Conservation (phyloP, 2,888 invertebrate species). For the Plebejus anna region DNA sequence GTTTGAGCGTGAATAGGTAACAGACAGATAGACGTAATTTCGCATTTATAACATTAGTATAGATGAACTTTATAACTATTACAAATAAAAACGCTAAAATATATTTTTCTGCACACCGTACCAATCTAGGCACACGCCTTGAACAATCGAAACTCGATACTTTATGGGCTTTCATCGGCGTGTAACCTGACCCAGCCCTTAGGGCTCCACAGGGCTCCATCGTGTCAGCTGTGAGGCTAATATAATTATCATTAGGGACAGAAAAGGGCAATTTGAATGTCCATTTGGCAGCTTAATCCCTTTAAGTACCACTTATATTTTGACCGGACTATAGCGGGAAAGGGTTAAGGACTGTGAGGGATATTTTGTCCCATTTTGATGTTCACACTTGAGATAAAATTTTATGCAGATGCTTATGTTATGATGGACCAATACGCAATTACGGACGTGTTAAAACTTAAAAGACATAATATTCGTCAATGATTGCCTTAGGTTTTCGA, state of each 20-base stretch:
- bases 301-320: background rate
- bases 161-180: conserved; percentile 13
- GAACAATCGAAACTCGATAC: conserved; percentile 36
- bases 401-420: background rate
- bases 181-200: conserved; percentile 11
- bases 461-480: too few species aligned
- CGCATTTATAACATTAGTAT: background rate
- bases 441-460: too few species aligned
- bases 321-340: background rate
- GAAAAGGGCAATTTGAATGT: background rate
- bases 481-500: too few species aligned
- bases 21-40: background rate
- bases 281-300: background rate
- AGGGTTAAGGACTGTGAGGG: background rate
- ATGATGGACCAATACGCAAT: too few species aligned
- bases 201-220: conserved; percentile 5
- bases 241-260: conserved; percentile 7
- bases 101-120: conserved; percentile 38
- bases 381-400: background rate
- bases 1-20: background rate
- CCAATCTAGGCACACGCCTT: conserved; percentile 41
- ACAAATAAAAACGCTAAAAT: conserved; percentile 16
- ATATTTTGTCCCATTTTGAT: background rate
- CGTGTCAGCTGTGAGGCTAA: conserved; percentile 21
- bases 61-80: background rate